Evolutionary conservation across 2,888 invertebrate genomes (phyloP), one percentile per base, ranked within the genome.

Genomic region (Dynastes tityus): DNA sequence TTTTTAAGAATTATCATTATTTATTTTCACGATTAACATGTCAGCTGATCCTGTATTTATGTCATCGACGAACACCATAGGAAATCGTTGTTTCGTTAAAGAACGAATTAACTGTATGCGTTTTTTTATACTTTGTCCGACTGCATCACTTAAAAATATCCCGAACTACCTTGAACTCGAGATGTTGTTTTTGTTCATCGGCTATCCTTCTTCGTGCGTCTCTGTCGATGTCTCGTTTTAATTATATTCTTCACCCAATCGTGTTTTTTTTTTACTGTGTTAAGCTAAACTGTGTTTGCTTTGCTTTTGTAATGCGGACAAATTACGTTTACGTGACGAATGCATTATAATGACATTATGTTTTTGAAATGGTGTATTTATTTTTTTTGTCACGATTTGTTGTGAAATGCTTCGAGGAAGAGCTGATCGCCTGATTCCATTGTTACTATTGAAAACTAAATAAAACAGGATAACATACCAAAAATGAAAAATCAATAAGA

Each of bases 111-210:
- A 68, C 49, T 67, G 49, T 49, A 49, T 11, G n/a, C 2, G 68
- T 51, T 29, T 68, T 40, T 68, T 68, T 68, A 9, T 32, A 16
- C 53, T 53, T 32, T 70, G 53, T 29, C 70, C 51, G 29, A 13
- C n/a, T 70, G 40, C 37, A 40, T 53, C 32, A 32, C 32, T 73
- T 58, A 22, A 73, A 73, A 73, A 73, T 73, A 73, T 37, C 58
- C 45, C 58, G 73, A 58, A 73, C 73, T 73, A 32, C 73, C 73
- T 73, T 73, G 73, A 73, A 73, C 73, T 73, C 73, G 37, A 71
- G 37, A 22, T 40, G 58, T 58, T 73, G 22, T 73, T 73, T 58
- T 73, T 73, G 9, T 22, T 58, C 73, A 58, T 9, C 37, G 2
- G 4, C 58, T 55, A 40, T 71, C n/a, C 32, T 51, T 68, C 22